Evolutionary conservation across 2,888 invertebrate genomes (phyloP), one percentile per base, ranked within the genome.

Genomic region (Meghimatium bilineatum): DNA sequence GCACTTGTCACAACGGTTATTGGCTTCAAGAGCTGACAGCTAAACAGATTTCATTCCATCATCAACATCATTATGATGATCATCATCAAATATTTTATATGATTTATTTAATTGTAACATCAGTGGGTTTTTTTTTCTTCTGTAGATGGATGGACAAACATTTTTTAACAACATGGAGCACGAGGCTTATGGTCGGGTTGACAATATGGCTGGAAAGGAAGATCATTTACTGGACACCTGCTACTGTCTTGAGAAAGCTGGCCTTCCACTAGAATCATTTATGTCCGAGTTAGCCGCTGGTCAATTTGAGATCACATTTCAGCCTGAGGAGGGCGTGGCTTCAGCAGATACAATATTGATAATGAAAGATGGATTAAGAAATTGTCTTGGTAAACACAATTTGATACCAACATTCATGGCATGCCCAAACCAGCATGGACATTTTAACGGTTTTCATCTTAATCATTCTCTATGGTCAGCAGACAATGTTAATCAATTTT

Each of bases 331-430:
- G 32, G 85, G 85, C 56, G 75, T 85, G 74, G 78, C 77, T 29
- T 66, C 77, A 14, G 83, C 83, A 5, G 85, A 85, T 38, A 56
- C 83, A n/a, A 78, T 83, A n/a, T 75, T 83, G 71, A 0, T 83
- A 38, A 72, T 81, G 52, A 83, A 83, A 17, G 83, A 81, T 29
- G 85, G 77, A 20, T 63, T 83, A n/a, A 52, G 80, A 36, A 34
- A 56, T 12, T 34, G 60, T 60, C 74, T 81, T 20, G 32, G 79
- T 6, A 75, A 79, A 34, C 63, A 76, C 38, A 69, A n/a, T 23
- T 36, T 80, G 49, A n/a, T 56, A 38, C 76, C 82, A 69, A 84
- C 86, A 12, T 86, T 84, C 80, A 82, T 86, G 86, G 60, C 82
- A 5, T 60, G 76, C 29, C 80, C 83, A 17, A 67, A 74, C 26